phyloP scores from a whole-genome alignment of 2,888 invertebrate genomes.

The Oscheius myriophilus region DNA sequence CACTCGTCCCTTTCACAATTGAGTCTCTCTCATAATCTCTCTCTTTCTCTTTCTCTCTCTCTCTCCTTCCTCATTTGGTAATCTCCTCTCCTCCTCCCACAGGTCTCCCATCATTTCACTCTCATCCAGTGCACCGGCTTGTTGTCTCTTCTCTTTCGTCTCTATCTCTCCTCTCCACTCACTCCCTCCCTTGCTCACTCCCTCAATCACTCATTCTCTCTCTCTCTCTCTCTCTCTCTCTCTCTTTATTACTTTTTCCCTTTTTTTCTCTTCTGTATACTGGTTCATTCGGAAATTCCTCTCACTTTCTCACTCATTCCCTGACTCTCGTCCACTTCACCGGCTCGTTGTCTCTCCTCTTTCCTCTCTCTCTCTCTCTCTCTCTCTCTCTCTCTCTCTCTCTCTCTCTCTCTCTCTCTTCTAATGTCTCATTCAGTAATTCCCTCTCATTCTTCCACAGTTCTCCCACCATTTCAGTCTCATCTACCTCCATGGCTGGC shows the following conservation, averaged over 20 bases:
- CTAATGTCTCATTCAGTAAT: no score
- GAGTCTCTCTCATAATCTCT: background rate
- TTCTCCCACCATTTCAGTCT: no score
- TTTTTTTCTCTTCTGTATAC: no score
- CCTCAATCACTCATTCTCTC: background rate
- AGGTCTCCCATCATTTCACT: no score
- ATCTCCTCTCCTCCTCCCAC: background rate
- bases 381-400: slow-evolving; percentile 5
- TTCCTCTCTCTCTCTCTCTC: slow-evolving; percentile 8
- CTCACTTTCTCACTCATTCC: background rate
- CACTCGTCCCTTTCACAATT: background rate
- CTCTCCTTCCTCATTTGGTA: background rate
- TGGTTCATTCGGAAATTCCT: background rate
- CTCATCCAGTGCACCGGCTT: background rate
- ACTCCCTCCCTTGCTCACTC: background rate
- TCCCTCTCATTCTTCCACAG: background rate
- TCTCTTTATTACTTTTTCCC: no score
- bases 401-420: background rate
- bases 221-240: no score
- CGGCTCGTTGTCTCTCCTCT: background rate
- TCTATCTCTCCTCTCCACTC: slow-evolving; percentile 2
- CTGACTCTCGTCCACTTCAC: no score
- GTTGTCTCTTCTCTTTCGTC: background rate
- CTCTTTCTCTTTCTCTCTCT: background rate
- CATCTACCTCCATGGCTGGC: no score